Percentiles rank a stretch among this genome's conserved stretches.
Evolutionary conservation across 2,797 vertebrate genomes (phyloP).

Genomic region (Rhabdophis nuchalis): DNA sequence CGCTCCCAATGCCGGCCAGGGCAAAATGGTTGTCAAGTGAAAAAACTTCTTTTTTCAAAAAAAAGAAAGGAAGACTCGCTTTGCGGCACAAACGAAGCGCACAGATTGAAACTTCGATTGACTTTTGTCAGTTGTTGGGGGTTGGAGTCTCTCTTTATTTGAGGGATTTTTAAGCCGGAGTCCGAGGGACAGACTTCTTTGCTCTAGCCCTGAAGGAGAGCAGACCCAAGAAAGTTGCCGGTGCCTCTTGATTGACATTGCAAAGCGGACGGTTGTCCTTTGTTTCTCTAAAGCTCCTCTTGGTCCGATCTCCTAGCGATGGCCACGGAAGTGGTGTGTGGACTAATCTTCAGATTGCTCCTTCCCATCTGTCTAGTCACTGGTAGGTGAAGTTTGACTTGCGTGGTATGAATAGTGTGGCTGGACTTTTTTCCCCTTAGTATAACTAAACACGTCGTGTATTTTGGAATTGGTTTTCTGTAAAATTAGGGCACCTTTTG

Average conservation of each 20-base stretch:
- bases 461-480: background rate
- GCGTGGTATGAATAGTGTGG: background rate
- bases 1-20: background rate
- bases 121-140: background rate
- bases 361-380: constrained; percentile 88
- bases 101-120: background rate
- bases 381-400: constrained; percentile 76
- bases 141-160: background rate
- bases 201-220: constrained; percentile 59
- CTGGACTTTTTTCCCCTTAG: background rate
- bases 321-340: constrained; percentile 94
- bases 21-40: background rate
- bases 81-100: background rate
- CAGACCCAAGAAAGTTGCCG: constrained; percentile 60
- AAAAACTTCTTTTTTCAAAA: background rate
- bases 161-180: constrained; percentile 37
- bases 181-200: constrained; percentile 37
- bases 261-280: constrained; percentile 20
- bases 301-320: constrained; percentile 68
- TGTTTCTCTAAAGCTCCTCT: constrained; percentile 27
- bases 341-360: constrained; percentile 90
- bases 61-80: background rate
- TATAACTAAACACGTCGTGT: background rate
- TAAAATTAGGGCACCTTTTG: background rate
- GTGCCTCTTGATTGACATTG: constrained; percentile 24